Percentiles rank a stretch among this genome's conserved stretches.
Evolutionary conservation across 2,797 vertebrate genomes (phyloP).

Genomic region (Phoeniculus purpureus): DNA sequence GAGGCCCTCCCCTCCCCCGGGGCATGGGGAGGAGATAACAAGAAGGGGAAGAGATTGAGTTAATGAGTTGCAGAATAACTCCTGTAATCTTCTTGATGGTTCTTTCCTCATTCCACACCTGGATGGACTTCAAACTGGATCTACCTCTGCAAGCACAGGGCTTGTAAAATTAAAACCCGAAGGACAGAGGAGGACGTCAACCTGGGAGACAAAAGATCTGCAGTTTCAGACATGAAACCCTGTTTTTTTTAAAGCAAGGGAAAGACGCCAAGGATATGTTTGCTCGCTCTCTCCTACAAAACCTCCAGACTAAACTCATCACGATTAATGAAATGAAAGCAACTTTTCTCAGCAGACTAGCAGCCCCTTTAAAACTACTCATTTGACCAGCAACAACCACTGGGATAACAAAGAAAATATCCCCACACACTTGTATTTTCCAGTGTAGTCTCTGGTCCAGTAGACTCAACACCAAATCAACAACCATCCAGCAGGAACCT

Average conservation of each 20-base stretch:
- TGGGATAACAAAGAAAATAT: conserved; percentile 48
- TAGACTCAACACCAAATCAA: conserved; percentile 22
- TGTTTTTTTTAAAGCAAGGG: neutral
- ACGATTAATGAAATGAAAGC: conserved; percentile 62
- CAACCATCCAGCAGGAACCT: neutral
- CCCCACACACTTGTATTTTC: neutral
- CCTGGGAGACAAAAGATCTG: conserved; percentile 66
- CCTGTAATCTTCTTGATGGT: conserved; percentile 60
- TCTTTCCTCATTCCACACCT: conserved; percentile 60
- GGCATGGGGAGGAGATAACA: conserved; percentile 48
- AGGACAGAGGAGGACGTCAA: conserved; percentile 55
- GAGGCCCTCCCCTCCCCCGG: neutral
- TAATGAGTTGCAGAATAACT: conserved; percentile 72
- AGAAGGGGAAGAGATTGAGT: conserved; percentile 66
- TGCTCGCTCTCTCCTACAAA: conserved; percentile 50
- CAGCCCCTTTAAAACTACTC: conserved; percentile 46
- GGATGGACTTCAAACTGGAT: conserved; percentile 49
- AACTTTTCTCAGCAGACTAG: conserved; percentile 57
- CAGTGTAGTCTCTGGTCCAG: conserved; percentile 19
- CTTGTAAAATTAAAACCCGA: conserved; percentile 65
- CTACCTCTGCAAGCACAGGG: conserved; percentile 37
- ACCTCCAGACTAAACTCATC: conserved; percentile 68
- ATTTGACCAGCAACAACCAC: conserved; percentile 52
- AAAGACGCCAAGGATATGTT: conserved; percentile 50
- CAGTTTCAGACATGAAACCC: conserved; percentile 54